These are phyloP conservation scores for Tribolium freemani DNA, from an alignment of 2,888 invertebrate species.

Conservation along the genomic window DNA sequence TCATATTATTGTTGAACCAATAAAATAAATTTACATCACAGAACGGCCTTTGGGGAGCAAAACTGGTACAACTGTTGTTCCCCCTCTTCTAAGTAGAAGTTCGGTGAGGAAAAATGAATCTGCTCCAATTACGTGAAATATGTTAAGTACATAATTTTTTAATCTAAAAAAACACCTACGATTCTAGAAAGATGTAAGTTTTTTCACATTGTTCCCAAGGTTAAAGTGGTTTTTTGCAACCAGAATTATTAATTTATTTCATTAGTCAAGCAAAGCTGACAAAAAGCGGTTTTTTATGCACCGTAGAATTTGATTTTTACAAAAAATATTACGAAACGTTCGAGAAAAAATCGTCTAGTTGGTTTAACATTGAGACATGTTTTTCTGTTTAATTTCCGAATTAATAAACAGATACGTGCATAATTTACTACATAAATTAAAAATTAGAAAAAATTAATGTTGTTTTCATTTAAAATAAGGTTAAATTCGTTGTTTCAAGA, in stretches of 20 bases:
- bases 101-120: not conserved
- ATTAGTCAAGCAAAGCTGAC: not conserved
- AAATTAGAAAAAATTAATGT: not conserved
- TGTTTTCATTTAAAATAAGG: not conserved
- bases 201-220: not conserved
- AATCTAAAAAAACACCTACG: not conserved
- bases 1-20: not conserved
- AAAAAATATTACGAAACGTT: not conserved
- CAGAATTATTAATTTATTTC: not conserved
- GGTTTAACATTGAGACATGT: not conserved
- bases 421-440: not conserved
- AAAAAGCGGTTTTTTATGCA: not conserved
- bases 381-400: not conserved
- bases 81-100: not conserved
- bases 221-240: not conserved
- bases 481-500: constrained; percentile 1
- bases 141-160: no score
- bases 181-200: not conserved
- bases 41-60: not conserved
- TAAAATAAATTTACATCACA: not conserved
- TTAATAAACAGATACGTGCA: not conserved
- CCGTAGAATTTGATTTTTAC: constrained; percentile 24
- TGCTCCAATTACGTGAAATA: not conserved
- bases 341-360: not conserved
- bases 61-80: not conserved